Conservation (phyloP, 2,888 invertebrate genomes). For the Leptopilina syphax region DNA sequence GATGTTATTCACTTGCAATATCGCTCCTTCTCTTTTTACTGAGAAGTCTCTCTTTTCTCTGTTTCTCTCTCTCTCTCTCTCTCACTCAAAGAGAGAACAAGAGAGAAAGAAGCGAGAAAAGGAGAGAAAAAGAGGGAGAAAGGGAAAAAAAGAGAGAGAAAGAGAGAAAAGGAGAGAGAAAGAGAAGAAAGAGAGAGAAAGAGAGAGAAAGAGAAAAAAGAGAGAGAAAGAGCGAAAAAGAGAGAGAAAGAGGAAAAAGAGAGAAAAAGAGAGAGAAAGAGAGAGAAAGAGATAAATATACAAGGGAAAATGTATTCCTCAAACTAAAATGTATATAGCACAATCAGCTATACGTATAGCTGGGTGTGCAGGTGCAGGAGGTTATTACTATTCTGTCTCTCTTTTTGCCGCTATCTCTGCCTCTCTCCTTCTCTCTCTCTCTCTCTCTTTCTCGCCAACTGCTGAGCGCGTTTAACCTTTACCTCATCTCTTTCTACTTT, state of each 20-base stretch:
- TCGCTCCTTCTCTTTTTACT: constrained; percentile 12
- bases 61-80: no score
- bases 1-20: constrained; percentile 28
- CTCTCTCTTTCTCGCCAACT: constrained; percentile 44
- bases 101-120: constrained; percentile 21
- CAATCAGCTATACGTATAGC: constrained; percentile 38
- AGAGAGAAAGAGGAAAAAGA: constrained; percentile 42
- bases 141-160: constrained; percentile 39
- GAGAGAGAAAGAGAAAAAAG: constrained; percentile 13
- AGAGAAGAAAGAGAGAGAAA: constrained; percentile 44
- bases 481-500: constrained; percentile 18
- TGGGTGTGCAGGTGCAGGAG: constrained; percentile 57
- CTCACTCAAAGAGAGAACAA: constrained; percentile 21
- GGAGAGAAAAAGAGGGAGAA: no score
- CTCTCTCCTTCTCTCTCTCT: constrained; percentile 34
- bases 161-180: constrained; percentile 20
- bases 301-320: constrained; percentile 14
- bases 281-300: constrained; percentile 37
- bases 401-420: constrained; percentile 30
- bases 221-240: constrained; percentile 28
- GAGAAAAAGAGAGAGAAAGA: constrained; percentile 7
- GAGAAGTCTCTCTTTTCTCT: no score
- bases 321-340: constrained; percentile 17
- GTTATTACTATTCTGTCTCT: constrained; percentile 59
- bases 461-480: constrained; percentile 67